phyloP scores from a whole-genome alignment of 2,888 invertebrate genomes.

The Lasioglossum malachurum region DNA sequence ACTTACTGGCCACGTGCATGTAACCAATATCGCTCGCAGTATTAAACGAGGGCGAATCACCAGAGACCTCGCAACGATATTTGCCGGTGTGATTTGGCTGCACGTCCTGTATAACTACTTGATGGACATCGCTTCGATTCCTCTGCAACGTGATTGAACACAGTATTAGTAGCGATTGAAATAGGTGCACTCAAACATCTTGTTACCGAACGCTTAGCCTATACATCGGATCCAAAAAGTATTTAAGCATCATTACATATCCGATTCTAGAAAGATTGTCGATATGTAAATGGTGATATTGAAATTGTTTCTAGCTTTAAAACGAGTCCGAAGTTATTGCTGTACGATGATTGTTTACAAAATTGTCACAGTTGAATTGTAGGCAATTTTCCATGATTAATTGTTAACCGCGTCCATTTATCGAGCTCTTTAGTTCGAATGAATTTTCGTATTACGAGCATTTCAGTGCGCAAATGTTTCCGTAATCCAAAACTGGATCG shows the following conservation, averaged over 20 bases:
- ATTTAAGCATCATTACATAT: not conserved
- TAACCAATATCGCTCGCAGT: conserved; percentile 89
- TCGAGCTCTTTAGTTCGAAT: not conserved
- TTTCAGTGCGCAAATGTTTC: not conserved
- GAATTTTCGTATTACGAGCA: not conserved
- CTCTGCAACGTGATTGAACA: conserved; percentile 73
- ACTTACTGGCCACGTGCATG: conserved; percentile 91
- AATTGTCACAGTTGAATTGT: not conserved
- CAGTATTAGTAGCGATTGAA: not conserved
- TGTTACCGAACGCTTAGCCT: not conserved
- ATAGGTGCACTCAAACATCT: not conserved
- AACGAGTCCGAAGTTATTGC: too few species aligned
- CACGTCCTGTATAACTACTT: conserved; percentile 89
- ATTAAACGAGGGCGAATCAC: conserved; percentile 90
- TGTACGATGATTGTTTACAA: too few species aligned
- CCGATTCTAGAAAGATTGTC: not conserved
- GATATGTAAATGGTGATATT: not conserved
- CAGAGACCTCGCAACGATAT: conserved; percentile 91
- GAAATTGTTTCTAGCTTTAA: not conserved
- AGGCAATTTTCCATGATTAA: not conserved
- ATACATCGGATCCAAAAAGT: not conserved
- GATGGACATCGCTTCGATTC: conserved; percentile 78
- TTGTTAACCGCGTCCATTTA: too few species aligned
- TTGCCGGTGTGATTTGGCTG: conserved; percentile 90
- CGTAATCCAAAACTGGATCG: not conserved